These are phyloP conservation scores for Biston stratarius DNA, from an alignment of 2,888 invertebrate genomes.

Conservation along the genomic window DNA sequence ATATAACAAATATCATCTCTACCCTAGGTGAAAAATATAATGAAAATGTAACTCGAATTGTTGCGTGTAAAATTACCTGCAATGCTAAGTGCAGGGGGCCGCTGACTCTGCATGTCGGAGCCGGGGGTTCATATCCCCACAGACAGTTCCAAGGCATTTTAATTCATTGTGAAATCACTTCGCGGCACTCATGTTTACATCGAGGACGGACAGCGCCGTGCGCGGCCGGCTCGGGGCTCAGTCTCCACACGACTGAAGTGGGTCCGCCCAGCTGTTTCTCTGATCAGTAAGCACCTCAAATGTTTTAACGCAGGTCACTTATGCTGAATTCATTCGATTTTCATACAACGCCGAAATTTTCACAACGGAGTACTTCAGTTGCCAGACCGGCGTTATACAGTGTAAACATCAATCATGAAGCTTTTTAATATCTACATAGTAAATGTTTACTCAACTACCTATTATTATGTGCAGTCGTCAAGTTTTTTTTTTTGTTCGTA, in stretches of 20 bases:
- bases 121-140: constrained; percentile 80
- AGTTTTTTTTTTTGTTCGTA: no score
- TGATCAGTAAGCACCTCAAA: constrained; percentile 12
- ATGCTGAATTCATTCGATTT: constrained; percentile 27
- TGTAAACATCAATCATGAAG: neutral
- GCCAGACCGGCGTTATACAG: neutral
- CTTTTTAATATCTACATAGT: no score
- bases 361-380: neutral
- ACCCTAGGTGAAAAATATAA: no score
- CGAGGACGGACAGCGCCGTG: constrained; percentile 23
- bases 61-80: constrained; percentile 63
- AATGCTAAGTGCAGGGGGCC: constrained; percentile 72
- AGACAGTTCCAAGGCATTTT: constrained; percentile 83
- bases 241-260: constrained; percentile 41
- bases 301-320: constrained; percentile 22
- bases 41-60: neutral
- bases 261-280: constrained; percentile 31
- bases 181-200: constrained; percentile 42
- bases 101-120: constrained; percentile 77
- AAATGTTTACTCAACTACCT: no score
- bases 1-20: no score
- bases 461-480: no score
- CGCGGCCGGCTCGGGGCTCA: constrained; percentile 35
- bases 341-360: constrained; percentile 20
- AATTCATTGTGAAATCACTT: constrained; percentile 52